These are phyloP conservation scores for Polyploca ridens DNA, from an alignment of 2,888 invertebrate species.

Conservation along the genomic window DNA sequence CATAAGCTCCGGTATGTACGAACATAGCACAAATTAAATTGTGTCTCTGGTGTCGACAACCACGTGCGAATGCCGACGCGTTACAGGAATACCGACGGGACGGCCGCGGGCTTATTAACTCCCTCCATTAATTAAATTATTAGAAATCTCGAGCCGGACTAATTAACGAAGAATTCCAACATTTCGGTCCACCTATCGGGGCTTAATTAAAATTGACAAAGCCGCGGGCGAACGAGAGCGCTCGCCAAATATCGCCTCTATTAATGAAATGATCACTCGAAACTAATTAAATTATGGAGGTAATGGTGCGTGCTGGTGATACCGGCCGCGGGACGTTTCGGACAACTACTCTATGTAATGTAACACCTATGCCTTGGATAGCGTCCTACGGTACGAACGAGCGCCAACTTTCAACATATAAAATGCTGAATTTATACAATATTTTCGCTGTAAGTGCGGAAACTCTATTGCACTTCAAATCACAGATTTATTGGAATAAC, in stretches of 20 bases:
- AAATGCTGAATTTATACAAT: background rate
- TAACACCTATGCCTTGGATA: slow-evolving; percentile 19
- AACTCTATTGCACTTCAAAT: background rate
- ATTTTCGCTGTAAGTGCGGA: background rate
- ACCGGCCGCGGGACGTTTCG: slow-evolving; percentile 43
- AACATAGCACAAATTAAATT: slow-evolving; percentile 37
- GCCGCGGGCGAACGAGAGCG: slow-evolving; percentile 71
- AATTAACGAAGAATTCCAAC: slow-evolving; percentile 84
- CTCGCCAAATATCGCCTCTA: slow-evolving; percentile 81
- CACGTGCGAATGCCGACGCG: slow-evolving; percentile 63
- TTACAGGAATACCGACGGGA: slow-evolving; percentile 71
- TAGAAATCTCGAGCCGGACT: slow-evolving; percentile 81
- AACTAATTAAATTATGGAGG: slow-evolving; percentile 83
- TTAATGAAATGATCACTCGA: slow-evolving; percentile 83
- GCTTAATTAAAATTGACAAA: slow-evolving; percentile 84
- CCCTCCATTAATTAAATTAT: slow-evolving; percentile 81
- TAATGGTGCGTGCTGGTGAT: slow-evolving; percentile 82
- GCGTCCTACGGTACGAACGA: slow-evolving; percentile 14
- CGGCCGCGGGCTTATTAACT: slow-evolving; percentile 74
- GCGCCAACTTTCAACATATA: background rate
- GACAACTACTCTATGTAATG: slow-evolving; percentile 23
- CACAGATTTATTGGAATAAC: background rate
- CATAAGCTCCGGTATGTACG: slow-evolving; percentile 19
- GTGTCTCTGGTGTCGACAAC: slow-evolving; percentile 32
- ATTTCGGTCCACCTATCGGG: slow-evolving; percentile 81